Base-by-base conservation (phyloP, 2,113 vertebrate species). In the Hystrix brachyura region DNA sequence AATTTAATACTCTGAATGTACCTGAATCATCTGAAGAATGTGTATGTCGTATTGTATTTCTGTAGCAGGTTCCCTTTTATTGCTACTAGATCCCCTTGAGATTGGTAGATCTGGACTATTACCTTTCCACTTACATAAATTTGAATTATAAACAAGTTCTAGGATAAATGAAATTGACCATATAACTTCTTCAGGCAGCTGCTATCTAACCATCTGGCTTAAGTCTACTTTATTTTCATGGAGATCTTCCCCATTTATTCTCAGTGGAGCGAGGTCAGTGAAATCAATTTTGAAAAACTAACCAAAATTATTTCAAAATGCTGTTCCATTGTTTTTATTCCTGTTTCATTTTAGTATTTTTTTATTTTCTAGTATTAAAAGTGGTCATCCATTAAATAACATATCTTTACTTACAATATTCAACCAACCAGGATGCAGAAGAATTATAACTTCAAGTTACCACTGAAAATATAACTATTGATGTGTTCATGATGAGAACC, bases 251-350 rank as follows among this genome's bases (percentile, higher is more conserved):
- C 0, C 62, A 25, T 92, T 7, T 48, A 34, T n/a, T 83, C 11
- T 60, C 27, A 57, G 11, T 72, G 18, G 19, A 93, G 13, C 25
- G 6, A 69, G 9, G 25, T 11, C 67, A 65, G 19, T 2, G 72
- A 92, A 87, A 84, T 32, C 69, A 27, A 74, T 74, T 32, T 2
- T 86, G 43, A 95, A 64, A 87, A 95, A 91, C 55, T 69, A 67
- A 87, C 7, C 21, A 59, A 59, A 25, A 1, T 0, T 91, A 62
- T 29, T 76, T 88, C 4, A 32, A 80, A 88, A 92, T 57, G 25
- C 5, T 74, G 1, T 43, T 62, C 29, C 9, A 79, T 55, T 87
- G 72, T 65, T 95, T 90, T 86, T 51, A 71, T 46, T 57, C 4
- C 25, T 17, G 21, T 32, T 62, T 65, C 51, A 11, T 71, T 43